Evolutionary conservation across 2,113 vertebrate genomes (phyloP).

Genomic region (Tupaia tana): DNA sequence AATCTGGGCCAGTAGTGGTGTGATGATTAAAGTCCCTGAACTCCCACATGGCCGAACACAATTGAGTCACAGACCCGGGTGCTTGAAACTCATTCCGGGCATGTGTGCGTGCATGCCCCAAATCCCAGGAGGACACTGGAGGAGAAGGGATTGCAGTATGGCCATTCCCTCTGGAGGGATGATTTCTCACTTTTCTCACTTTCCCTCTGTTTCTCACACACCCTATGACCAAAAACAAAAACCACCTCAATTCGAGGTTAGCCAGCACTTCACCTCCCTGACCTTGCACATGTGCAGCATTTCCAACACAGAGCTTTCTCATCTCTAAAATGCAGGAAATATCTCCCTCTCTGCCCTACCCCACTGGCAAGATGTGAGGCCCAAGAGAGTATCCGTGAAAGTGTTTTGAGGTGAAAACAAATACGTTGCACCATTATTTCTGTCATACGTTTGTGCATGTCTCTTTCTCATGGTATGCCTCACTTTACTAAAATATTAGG

Average conservation of each 20-base stretch:
- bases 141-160: too few relatives aligned
- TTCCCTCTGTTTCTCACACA: too few relatives aligned
- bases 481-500: background rate
- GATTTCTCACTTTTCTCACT: too few relatives aligned
- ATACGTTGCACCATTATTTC: background rate
- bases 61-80: too few relatives aligned
- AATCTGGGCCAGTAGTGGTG: too few relatives aligned
- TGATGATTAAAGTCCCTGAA: too few relatives aligned
- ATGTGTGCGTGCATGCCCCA: too few relatives aligned
- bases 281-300: background rate
- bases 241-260: background rate
- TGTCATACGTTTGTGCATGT: background rate
- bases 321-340: background rate
- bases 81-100: too few relatives aligned
- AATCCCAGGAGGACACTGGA: too few relatives aligned
- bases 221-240: too few relatives aligned
- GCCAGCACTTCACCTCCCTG: background rate
- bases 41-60: too few relatives aligned
- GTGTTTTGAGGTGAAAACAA: background rate
- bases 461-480: background rate
- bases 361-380: background rate
- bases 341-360: background rate
- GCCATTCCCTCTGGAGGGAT: too few relatives aligned
- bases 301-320: background rate
- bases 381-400: background rate